Evolutionary conservation across 2,888 invertebrate species (phyloP).

Genomic region (Cosmopolites sordidus): DNA sequence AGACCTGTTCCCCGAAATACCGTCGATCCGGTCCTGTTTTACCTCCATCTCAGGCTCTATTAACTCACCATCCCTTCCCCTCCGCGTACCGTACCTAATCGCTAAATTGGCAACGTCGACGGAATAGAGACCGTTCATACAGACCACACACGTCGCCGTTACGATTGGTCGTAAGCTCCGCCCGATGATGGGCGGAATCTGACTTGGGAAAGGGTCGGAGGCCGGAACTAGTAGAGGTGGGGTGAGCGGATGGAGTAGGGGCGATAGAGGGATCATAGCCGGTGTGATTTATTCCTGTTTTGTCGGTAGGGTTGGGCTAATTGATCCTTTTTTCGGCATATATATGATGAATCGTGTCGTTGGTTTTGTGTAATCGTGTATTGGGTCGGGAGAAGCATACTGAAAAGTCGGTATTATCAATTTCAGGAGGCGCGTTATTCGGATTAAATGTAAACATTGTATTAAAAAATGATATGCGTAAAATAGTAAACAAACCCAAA

Average conservation of each 20-base stretch:
- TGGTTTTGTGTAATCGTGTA: too few species aligned
- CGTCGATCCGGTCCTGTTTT: constrained; percentile 19
- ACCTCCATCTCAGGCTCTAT: constrained; percentile 14
- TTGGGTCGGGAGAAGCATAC: too few species aligned
- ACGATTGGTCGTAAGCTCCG: constrained; percentile 45
- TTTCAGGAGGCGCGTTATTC: too few species aligned
- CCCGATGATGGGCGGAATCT: constrained; percentile 27
- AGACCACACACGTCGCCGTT: constrained; percentile 50
- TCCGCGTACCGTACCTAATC: not conserved
- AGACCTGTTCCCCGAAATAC: too few species aligned
- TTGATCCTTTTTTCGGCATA: not conserved
- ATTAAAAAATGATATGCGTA: too few species aligned
- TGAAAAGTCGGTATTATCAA: too few species aligned
- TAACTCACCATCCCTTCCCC: constrained; percentile 11
- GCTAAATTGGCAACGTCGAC: constrained; percentile 45
- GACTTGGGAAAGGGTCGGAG: not conserved
- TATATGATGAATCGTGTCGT: not conserved
- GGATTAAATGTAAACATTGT: too few species aligned
- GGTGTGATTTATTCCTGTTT: not conserved
- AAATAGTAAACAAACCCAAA: too few species aligned
- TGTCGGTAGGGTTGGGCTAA: not conserved
- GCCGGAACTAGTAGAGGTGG: not conserved
- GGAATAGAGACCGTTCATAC: constrained; percentile 50
- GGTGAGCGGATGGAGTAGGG: not conserved
- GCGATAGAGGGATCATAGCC: not conserved